These are phyloP conservation scores for Merluccius polli DNA, from an alignment of 2,797 vertebrate species.

Conservation along the genomic window DNA sequence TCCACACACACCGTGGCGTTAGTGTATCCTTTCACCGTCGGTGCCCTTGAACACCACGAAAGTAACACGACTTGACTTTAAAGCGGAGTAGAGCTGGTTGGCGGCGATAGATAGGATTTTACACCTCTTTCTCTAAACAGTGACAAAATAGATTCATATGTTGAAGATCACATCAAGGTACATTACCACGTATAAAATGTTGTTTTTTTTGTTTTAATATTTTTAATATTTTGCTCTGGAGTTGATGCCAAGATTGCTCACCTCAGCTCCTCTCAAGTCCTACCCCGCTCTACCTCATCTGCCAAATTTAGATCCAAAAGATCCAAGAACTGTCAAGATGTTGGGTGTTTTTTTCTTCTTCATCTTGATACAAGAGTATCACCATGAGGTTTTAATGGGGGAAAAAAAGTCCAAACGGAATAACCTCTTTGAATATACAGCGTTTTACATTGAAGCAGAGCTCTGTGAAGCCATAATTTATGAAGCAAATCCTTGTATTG, in stretches of 20 bases:
- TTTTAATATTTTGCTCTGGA: too few relatives aligned
- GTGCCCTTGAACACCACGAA: too few relatives aligned
- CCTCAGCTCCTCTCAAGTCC: background rate
- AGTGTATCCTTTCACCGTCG: background rate
- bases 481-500: background rate
- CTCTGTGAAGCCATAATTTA: background rate
- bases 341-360: background rate
- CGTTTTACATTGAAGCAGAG: background rate
- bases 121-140: background rate
- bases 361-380: background rate
- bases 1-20: background rate
- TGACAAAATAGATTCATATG: background rate
- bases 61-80: too few relatives aligned
- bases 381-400: background rate
- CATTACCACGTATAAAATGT: too few relatives aligned
- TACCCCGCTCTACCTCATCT: background rate
- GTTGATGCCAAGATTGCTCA: background rate
- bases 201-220: too few relatives aligned
- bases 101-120: background rate
- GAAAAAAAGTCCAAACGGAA: background rate
- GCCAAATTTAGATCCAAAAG: background rate
- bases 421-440: background rate
- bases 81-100: background rate
- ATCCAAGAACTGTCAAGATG: background rate
- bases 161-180: background rate